Conservation (phyloP, 2,797 vertebrate species). For the Sebastes nivosus region DNA sequence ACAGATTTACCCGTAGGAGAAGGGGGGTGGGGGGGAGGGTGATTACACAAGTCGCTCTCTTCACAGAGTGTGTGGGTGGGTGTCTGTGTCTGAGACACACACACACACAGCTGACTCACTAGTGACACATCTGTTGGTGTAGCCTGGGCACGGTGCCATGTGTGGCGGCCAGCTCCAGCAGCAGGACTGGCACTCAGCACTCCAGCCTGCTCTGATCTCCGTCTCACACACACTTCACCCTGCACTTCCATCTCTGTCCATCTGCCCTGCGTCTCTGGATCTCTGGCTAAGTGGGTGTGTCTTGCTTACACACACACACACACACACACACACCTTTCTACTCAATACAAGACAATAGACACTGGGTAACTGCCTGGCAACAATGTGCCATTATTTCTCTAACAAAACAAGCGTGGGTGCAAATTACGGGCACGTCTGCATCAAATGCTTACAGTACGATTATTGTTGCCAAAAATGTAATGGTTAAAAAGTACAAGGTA, state of each 20-base stretch:
- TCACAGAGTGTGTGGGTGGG: slow-evolving; percentile 52
- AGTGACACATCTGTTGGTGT: slow-evolving; percentile 80
- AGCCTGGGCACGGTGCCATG: slow-evolving; percentile 75
- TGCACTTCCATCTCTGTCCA: slow-evolving; percentile 62
- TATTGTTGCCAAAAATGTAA: background rate
- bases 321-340: slow-evolving; percentile 26
- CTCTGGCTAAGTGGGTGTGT: slow-evolving; percentile 57
- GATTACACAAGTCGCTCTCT: slow-evolving; percentile 60
- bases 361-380: slow-evolving; percentile 12
- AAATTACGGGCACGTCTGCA: background rate
- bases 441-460: background rate
- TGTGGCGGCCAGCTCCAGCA: slow-evolving; percentile 75
- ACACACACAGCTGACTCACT: slow-evolving; percentile 77
- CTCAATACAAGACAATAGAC: slow-evolving; percentile 47
- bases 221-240: slow-evolving; percentile 73
- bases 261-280: slow-evolving; percentile 66
- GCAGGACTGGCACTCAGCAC: slow-evolving; percentile 75
- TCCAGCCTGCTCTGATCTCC: slow-evolving; percentile 70
- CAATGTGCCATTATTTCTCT: slow-evolving; percentile 20
- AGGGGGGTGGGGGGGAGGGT: background rate
- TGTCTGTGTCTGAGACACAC: slow-evolving; percentile 57
- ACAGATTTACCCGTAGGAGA: slow-evolving; percentile 50
- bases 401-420: background rate
- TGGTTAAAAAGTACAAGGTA: background rate
- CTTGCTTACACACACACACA: slow-evolving; percentile 23